Conservation (phyloP, 1,140 invertebrate genomes). For the Heliconius hermathena region DNA sequence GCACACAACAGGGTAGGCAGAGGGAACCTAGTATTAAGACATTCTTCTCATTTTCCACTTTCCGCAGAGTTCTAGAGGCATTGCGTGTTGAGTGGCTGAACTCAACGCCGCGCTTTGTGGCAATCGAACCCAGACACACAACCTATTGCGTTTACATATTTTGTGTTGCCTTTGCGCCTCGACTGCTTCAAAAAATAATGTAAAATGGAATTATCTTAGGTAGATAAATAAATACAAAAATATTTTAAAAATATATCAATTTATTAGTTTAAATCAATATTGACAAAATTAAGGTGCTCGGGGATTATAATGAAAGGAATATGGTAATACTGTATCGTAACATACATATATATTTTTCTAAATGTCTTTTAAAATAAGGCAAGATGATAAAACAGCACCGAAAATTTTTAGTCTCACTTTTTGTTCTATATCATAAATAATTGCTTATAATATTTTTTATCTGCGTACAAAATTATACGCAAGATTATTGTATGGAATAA, state of each 20-base stretch:
- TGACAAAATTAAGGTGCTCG: not conserved
- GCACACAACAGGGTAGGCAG: no score
- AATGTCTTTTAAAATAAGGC: conserved; percentile 17
- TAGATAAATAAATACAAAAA: not conserved
- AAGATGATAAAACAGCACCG: conserved; percentile 17
- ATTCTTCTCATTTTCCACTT: no score
- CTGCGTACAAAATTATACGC: conserved; percentile 16
- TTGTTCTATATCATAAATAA: not conserved
- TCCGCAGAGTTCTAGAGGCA: no score
- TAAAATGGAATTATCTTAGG: no score
- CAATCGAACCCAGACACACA: no score
- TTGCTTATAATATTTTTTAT: conserved; percentile 18
- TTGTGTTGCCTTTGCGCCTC: no score
- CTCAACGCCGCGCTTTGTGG: no score
- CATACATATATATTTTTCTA: not conserved
- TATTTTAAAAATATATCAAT: conserved; percentile 63
- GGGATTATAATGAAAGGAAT: not conserved
- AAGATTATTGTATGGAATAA: not conserved
- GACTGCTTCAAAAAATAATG: no score
- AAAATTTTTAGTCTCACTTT: not conserved
- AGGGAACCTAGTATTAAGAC: no score
- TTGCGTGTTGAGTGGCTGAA: no score
- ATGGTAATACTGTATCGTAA: not conserved
- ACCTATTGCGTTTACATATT: no score
- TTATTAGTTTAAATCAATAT: conserved; percentile 55